Evolutionary conservation across 2,888 invertebrate genomes (phyloP).

Genomic region (Cantharis flavilabris): DNA sequence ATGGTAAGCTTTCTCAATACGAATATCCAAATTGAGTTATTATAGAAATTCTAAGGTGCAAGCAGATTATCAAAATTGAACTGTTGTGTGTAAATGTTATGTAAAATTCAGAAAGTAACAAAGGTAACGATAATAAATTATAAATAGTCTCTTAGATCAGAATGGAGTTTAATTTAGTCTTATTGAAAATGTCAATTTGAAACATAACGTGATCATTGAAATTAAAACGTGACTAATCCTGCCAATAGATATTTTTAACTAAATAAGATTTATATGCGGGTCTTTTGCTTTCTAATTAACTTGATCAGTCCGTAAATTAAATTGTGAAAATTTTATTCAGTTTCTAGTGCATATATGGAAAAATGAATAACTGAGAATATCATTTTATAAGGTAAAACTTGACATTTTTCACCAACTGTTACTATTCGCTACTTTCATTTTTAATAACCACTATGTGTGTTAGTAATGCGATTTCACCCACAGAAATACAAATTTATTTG

Average conservation of each 20-base stretch:
- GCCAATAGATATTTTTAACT: constrained; percentile 1
- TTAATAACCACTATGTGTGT: not conserved
- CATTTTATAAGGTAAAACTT: not conserved
- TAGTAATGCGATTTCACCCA: not conserved
- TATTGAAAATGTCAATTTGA: not conserved
- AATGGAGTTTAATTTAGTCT: not conserved
- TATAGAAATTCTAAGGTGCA: not conserved
- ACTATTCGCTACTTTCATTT: not conserved
- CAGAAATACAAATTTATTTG: not conserved
- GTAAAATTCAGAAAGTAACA: not conserved
- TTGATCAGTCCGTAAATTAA: constrained; percentile 1
- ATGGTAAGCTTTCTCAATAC: not conserved
- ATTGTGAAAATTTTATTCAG: not conserved
- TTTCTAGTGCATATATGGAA: constrained; percentile 1
- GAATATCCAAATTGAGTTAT: not conserved
- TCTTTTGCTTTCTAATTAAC: constrained; percentile 4
- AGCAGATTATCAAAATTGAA: not conserved
- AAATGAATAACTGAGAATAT: not conserved
- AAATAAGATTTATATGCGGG: not conserved
- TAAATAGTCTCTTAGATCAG: not conserved
- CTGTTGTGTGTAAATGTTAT: not conserved
- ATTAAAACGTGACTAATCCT: constrained; percentile 1
- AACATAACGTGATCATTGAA: not conserved
- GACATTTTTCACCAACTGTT: not conserved
- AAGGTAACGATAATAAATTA: not conserved